A percentile compares a stretch with the other conserved stretches of the same genome.
Conservation (phyloP, 2,888 invertebrate genomes). For the Cremastinae sp. region DNA sequence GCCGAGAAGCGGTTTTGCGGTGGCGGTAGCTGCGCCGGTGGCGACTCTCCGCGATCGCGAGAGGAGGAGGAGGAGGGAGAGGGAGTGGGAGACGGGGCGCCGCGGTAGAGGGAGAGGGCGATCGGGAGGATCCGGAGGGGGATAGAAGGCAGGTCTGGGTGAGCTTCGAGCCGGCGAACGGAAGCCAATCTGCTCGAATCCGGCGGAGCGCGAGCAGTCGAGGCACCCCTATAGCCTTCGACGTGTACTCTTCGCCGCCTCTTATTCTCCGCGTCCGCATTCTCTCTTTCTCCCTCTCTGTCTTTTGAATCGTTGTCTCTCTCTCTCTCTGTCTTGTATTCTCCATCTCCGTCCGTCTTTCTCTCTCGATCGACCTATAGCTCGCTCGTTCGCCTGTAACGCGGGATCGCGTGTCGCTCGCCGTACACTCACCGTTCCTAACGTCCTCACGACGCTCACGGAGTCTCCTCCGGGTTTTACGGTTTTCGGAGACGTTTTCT, state of each 20-base stretch:
- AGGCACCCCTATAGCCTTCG: slow-evolving; percentile 62
- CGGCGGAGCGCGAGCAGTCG: slow-evolving; percentile 78
- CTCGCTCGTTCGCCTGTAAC: no score
- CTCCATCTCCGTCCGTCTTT: slow-evolving; percentile 26
- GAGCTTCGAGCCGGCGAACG: slow-evolving; percentile 78
- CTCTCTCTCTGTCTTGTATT: neutral
- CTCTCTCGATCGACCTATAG: no score
- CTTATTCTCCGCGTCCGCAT: slow-evolving; percentile 22
- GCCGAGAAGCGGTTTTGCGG: slow-evolving; percentile 55
- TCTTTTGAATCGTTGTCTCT: slow-evolving; percentile 39
- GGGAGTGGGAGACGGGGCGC: slow-evolving; percentile 37
- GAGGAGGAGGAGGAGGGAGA: no score
- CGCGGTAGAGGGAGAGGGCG: slow-evolving; percentile 67
- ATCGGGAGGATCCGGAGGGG: slow-evolving; percentile 67
- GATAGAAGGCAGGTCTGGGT: slow-evolving; percentile 78
- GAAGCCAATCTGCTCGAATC: slow-evolving; percentile 79
- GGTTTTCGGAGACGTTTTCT: no score
- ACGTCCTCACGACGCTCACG: no score
- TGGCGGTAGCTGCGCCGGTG: slow-evolving; percentile 62
- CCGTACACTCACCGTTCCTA: neutral
- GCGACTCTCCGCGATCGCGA: no score
- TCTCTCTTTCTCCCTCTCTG: slow-evolving; percentile 43
- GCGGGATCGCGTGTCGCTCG: slow-evolving; percentile 36
- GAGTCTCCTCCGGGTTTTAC: no score
- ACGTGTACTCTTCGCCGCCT: slow-evolving; percentile 59